Evolutionary conservation across 1,140 invertebrate genomes (phyloP).

Genomic region (Drosophila leontia): DNA sequence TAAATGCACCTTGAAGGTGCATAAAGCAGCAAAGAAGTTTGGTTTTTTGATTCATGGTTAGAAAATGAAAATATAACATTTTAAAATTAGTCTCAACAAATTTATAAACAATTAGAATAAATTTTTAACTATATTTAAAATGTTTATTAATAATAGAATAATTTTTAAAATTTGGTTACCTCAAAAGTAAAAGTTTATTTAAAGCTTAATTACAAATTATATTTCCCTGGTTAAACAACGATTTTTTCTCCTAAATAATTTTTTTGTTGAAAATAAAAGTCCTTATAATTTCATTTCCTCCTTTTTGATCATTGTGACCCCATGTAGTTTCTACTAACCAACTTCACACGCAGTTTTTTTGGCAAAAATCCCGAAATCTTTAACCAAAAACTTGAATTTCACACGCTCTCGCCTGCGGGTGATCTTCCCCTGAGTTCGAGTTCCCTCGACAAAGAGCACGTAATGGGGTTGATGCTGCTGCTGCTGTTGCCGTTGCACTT

Average conservation of each 20-base stretch:
- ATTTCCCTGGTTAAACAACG: background rate
- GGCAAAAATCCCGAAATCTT: slow-evolving; percentile 16
- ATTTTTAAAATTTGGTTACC: too few species aligned
- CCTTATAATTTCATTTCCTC: background rate
- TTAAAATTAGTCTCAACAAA: too few species aligned
- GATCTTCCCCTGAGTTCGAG: slow-evolving; percentile 40
- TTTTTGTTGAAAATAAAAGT: background rate
- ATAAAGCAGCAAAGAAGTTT: too few species aligned
- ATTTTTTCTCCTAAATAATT: background rate
- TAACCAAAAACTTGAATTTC: slow-evolving; percentile 61
- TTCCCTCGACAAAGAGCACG: slow-evolving; percentile 53
- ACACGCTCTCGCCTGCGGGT: slow-evolving; percentile 76
- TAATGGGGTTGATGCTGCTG: slow-evolving; percentile 47
- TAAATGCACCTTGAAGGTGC: slow-evolving; percentile 67
- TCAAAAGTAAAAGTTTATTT: too few species aligned
- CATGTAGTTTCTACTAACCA: slow-evolving; percentile 3
- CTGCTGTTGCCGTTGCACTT: slow-evolving; percentile 58
- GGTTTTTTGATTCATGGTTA: slow-evolving; percentile 8
- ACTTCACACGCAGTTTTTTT: slow-evolving; percentile 14
- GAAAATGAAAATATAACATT: too few species aligned
- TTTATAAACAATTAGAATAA: too few species aligned
- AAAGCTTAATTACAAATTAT: background rate
- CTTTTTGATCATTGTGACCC: background rate
- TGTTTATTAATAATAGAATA: too few species aligned
- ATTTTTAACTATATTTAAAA: too few species aligned